Percentiles rank a stretch among this genome's conserved stretches.
Conservation (phyloP, 2,113 vertebrate species). For the Otolemur garnettii region DNA sequence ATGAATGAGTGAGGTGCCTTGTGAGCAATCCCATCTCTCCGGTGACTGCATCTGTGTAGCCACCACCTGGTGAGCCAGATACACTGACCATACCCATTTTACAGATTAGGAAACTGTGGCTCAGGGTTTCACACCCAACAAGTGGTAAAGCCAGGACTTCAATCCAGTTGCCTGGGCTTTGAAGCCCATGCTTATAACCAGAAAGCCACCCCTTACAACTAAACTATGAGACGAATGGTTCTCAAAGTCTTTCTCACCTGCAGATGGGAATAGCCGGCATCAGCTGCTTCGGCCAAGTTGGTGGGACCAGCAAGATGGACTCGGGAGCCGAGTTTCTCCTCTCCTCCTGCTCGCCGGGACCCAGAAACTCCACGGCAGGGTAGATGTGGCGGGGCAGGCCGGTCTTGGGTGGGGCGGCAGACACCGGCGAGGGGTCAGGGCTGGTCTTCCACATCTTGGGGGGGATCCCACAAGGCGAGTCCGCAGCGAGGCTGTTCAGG, state of each 20-base stretch:
- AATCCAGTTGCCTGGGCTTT: background rate
- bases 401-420: slow-evolving; percentile 87
- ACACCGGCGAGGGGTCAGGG: slow-evolving; percentile 90
- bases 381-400: slow-evolving; percentile 88
- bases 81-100: background rate
- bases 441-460: slow-evolving; percentile 96
- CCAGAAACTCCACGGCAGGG: slow-evolving; percentile 91
- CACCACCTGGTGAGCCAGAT: background rate
- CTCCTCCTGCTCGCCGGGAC: slow-evolving; percentile 94
- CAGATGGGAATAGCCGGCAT: slow-evolving; percentile 93
- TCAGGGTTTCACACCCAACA: background rate
- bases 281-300: slow-evolving; percentile 95
- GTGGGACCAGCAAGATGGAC: slow-evolving; percentile 94
- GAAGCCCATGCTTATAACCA: background rate
- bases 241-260: slow-evolving; percentile 89
- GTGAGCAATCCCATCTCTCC: fast-evolving
- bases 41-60: background rate
- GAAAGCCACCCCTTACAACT: background rate
- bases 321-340: slow-evolving; percentile 92
- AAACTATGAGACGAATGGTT: fast-evolving
- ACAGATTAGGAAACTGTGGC: background rate
- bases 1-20: background rate
- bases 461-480: slow-evolving; percentile 92
- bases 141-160: background rate
- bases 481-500: slow-evolving; percentile 90